These are phyloP conservation scores for Acromyrmex charruanus DNA, from an alignment of 1,140 invertebrate species.

Conservation along the genomic window DNA sequence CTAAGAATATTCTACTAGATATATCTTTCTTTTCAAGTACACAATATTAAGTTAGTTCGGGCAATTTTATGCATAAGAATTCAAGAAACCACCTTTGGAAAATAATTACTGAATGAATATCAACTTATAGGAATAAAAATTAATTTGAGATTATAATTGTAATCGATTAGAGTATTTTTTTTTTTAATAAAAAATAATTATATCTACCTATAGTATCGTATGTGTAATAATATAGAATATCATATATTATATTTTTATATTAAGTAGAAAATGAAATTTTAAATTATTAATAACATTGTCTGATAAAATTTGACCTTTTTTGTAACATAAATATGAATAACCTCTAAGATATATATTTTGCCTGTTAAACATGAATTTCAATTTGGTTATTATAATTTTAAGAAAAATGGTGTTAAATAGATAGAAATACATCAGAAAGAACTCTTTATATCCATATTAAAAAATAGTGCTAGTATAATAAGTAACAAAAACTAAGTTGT, in stretches of 20 bases:
- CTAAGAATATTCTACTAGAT: slow-evolving; percentile 11
- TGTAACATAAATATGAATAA: too few species aligned
- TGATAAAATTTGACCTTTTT: too few species aligned
- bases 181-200: neutral
- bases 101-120: neutral
- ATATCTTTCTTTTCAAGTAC: slow-evolving; percentile 64
- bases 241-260: neutral
- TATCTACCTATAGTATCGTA: neutral
- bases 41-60: slow-evolving; percentile 67
- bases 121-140: too few species aligned
- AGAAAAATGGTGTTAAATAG: too few species aligned
- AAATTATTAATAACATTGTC: too few species aligned
- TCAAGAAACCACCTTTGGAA: slow-evolving; percentile 48
- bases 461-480: too few species aligned
- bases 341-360: too few species aligned
- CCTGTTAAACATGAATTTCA: too few species aligned
- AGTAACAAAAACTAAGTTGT: too few species aligned
- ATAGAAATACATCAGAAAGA: too few species aligned
- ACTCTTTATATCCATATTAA: too few species aligned
- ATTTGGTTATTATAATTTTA: too few species aligned
- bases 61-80: neutral
- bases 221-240: neutral
- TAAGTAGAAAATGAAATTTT: neutral
- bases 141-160: neutral
- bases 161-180: neutral